Base-by-base conservation (phyloP, 2,113 vertebrate genomes). In the Osmerus mordax region DNA sequence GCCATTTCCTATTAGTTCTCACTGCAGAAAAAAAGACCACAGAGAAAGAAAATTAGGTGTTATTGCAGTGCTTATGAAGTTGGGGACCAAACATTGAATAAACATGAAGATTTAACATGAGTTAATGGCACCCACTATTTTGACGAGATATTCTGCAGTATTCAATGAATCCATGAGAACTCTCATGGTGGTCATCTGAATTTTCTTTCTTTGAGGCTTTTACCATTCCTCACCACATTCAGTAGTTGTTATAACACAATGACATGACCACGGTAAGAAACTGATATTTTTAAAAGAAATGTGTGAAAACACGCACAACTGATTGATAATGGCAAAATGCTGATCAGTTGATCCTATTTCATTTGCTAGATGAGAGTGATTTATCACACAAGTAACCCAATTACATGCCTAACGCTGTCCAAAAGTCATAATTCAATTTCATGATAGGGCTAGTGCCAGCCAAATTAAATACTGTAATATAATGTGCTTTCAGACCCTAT, bases 381-480 rank as follows among this genome's bases (percentile, higher is more conserved):
- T 74, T 81, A 77, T 83, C 80, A 74, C 63, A 67, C 78, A 81
- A 80, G 81, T 75, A 85, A 84, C 79, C 85, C 78, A 84, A 83
- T 89, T 86, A 86, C 81, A 81, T 83, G 71, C 71, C 73, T 76
- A 54, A 67, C 67, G 77, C 80, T 66, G 81, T 88, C 76, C 81
- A 76, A 18, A 74, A 79, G 16, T 70, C 72, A 76, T 86, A 77
- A 85, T 85, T 89, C 69, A 87, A 87, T 82, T 80, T 78, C 58
- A 76, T 67, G 81, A 77, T 80, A 80, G 83, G 70, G 80, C 79
- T 82, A 69, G 79, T 78, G 75, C 78, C 81, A 71, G 66, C 84
- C 82, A 86, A 87, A 89, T 87, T 80, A 85, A 84, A 89, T 81
- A 69, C 74, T 73, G 74, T 70, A 76, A 83, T 80, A 86, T 85